Percentiles rank a stretch among this genome's conserved stretches.
Conservation (phyloP, 2,797 vertebrate genomes). For the Sylvilagus floridanus region DNA sequence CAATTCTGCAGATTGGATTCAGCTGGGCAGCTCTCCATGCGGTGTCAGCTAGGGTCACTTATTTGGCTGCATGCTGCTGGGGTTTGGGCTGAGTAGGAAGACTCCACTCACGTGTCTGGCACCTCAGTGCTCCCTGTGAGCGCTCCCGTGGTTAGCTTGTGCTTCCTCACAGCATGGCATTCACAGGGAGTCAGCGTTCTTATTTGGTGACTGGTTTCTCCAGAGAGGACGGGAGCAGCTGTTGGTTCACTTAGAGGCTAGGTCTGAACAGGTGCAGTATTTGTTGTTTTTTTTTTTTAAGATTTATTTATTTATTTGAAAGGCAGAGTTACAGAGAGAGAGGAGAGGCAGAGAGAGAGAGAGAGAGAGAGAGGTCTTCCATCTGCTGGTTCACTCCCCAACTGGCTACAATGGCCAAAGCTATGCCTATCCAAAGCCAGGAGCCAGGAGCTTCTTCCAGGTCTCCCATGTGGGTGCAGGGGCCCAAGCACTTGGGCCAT, state of each 20-base stretch:
- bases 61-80: not conserved
- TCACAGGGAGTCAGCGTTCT: not conserved
- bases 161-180: not conserved
- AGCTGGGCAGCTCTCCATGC: not conserved
- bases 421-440: no score
- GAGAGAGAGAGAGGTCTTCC: no score
- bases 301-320: no score
- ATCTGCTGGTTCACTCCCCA: no score
- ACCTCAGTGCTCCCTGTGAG: not conserved
- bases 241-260: not conserved
- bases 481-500: no score
- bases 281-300: not conserved
- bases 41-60: not conserved
- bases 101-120: not conserved
- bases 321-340: no score
- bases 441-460: no score
- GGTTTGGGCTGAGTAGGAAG: not conserved
- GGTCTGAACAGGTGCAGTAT: not conserved
- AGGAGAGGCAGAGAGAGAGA: no score
- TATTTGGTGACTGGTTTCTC: not conserved
- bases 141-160: not conserved
- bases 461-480: no score
- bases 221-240: not conserved
- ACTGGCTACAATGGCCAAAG: no score
- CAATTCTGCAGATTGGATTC: not conserved